Base-by-base conservation (phyloP, 92 coral and sea anemone species). In the Heliopora coerulea region DNA sequence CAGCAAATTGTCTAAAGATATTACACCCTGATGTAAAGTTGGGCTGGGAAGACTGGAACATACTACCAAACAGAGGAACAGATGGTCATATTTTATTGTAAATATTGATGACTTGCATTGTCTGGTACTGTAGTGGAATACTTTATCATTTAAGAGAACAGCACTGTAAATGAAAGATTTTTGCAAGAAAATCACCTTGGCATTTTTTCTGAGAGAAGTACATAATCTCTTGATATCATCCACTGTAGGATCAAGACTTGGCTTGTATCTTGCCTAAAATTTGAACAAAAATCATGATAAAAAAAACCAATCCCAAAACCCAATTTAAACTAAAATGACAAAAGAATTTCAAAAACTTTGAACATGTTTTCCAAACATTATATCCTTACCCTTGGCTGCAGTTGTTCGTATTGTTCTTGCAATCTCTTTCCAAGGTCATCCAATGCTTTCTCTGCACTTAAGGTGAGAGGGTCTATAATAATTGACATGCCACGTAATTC, bases 361-460 rank as follows among this genome's bases (percentile, higher is more conserved):
- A n/a, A n/a, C n/a, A n/a, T n/a, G n/a, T n/a, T n/a, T n/a, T n/a
- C n/a, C n/a, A n/a, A 21, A 44, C 42, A 17, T 19, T 48, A 26
- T 60, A 19, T n/a, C 25, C 87, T 15, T 85, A 92, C 97, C 88
- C 97, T 81, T 68, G 97, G 96, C 56, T 92, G 97, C 97, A 96
- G 90, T 78, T 96, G 78, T 64, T 92, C 97, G 81, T 92, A 92
- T 56, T 92, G 97, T 60, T 92, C 96, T 86, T 92, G 97, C 0
- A 92, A 89, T 30, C 88, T 90, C 54, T 80, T 87, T 6, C 97
- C 97, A 60, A 88, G 75, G 32, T 89, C 89, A 49, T 92, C 97
- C 19, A 92, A 85, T 33, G 96, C 92, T 68, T 91, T 91, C 41
- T 83, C 88, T 28, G 97, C 92, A 63, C 87, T 85, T 75, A 87